A percentile compares a stretch with the other conserved stretches of the same genome.
Conservation (phyloP, 2,113 vertebrate genomes). For the Mesocricetus auratus region DNA sequence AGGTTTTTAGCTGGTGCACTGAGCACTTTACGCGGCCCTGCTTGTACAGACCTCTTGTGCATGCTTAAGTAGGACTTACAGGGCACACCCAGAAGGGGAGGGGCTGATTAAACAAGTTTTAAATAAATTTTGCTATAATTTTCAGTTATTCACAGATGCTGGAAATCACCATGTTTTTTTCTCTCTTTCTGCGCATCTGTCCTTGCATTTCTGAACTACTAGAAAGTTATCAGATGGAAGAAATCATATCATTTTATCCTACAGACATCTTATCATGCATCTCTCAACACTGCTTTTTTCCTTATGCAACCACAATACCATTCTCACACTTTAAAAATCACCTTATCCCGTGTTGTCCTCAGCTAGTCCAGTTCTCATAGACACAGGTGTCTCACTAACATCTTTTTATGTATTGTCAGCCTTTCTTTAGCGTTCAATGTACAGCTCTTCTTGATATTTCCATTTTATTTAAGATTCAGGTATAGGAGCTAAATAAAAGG, state of each 20-base stretch:
- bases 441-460: background rate
- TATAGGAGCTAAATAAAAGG: background rate
- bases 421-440: background rate
- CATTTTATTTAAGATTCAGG: background rate
- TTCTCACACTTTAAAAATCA: background rate
- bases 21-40: accelerated
- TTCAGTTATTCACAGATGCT: background rate
- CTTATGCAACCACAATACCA: background rate
- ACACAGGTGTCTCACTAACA: background rate
- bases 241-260: background rate
- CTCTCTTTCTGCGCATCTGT: background rate
- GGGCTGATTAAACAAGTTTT: background rate
- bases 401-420: background rate
- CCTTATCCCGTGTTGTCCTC: background rate
- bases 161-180: background rate
- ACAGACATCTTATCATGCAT: background rate
- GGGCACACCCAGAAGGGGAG: background rate
- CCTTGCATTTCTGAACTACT: background rate
- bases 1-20: background rate
- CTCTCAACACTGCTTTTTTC: background rate
- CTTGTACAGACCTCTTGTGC: too few species aligned
- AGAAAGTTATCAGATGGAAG: background rate
- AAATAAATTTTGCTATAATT: background rate
- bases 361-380: background rate
- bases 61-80: background rate